phyloP scores from a whole-genome alignment of 2,113 vertebrate genomes.

The Percina caprodes region DNA sequence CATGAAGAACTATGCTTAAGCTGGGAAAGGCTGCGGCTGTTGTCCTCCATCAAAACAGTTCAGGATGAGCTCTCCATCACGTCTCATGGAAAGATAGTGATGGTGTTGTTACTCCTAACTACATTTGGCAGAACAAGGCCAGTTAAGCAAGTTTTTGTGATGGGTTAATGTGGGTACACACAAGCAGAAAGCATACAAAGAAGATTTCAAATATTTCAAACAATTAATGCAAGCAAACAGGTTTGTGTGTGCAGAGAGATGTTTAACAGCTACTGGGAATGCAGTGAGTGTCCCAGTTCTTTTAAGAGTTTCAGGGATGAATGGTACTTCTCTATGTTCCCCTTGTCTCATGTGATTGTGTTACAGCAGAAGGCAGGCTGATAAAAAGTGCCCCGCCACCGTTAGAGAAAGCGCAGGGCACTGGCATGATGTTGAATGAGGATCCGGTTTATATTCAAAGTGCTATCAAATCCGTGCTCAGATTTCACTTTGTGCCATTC shows the following conservation, averaged over 20 bases:
- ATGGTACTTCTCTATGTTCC: slow-evolving; percentile 31
- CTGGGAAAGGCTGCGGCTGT: slow-evolving; percentile 37
- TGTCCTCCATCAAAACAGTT: slow-evolving; percentile 24
- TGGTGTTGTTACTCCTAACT: slow-evolving; percentile 21
- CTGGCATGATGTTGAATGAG: slow-evolving; percentile 31
- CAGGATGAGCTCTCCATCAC: slow-evolving; percentile 24
- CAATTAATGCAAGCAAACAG: slow-evolving; percentile 26
- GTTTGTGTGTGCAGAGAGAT: slow-evolving; percentile 26
- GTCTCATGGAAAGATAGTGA: slow-evolving; percentile 4
- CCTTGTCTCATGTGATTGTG: slow-evolving; percentile 45
- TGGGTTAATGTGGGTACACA: neutral
- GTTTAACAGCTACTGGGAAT: slow-evolving; percentile 34
- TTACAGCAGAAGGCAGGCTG: slow-evolving; percentile 39
- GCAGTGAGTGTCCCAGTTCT: slow-evolving; percentile 54
- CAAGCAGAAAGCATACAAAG: neutral
- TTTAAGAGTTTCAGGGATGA: slow-evolving; percentile 40
- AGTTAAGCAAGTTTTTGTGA: neutral
- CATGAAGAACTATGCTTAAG: slow-evolving; percentile 42
- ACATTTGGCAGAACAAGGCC: slow-evolving; percentile 47
- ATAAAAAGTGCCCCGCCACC: slow-evolving; percentile 50
- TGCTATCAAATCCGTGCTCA: slow-evolving; percentile 36
- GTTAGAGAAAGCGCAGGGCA: slow-evolving; percentile 30
- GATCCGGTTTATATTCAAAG: slow-evolving; percentile 34
- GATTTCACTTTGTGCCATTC: slow-evolving; percentile 26
- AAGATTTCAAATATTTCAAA: slow-evolving; percentile 10